Percentiles rank a stretch among this genome's conserved stretches.
These are phyloP conservation scores for Pseudorhombus dupliciocellatus DNA, from an alignment of 2,113 vertebrate genomes.

Conservation along the genomic window DNA sequence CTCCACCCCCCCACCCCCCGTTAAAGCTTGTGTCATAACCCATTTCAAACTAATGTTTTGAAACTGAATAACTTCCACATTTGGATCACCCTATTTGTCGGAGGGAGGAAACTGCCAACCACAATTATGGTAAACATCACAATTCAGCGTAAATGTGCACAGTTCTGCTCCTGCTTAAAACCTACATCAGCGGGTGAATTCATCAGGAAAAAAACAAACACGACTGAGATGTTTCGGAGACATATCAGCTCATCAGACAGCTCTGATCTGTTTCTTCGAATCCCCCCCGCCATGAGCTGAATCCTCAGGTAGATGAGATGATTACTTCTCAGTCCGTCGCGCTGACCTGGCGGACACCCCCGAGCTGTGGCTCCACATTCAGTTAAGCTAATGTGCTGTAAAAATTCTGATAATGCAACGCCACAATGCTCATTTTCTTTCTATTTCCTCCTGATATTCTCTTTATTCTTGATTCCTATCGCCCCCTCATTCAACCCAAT, in stretches of 20 bases:
- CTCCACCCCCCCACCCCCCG: too few relatives aligned
- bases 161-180: too few relatives aligned
- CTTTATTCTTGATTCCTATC: constrained; percentile 38
- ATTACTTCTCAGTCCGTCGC: constrained; percentile 34
- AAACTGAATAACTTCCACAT: constrained; percentile 2
- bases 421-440: constrained; percentile 36
- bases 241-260: background rate
- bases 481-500: constrained; percentile 27
- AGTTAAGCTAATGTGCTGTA: constrained; percentile 61
- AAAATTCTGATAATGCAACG: constrained; percentile 47
- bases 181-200: background rate
- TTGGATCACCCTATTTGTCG: background rate
- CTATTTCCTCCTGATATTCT: constrained; percentile 38
- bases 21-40: background rate
- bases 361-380: constrained; percentile 30
- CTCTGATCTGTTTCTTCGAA: background rate
- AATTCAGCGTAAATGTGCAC: background rate
- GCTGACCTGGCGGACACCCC: constrained; percentile 38
- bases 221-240: background rate
- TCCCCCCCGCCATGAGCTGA: background rate
- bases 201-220: background rate
- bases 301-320: constrained; percentile 20
- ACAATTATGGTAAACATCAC: background rate
- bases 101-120: background rate
- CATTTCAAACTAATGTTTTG: constrained; percentile 1